Percentiles rank a stretch among this genome's conserved stretches.
These are phyloP conservation scores for Willisornis vidua DNA, from an alignment of 2,113 vertebrate species.

Conservation along the genomic window DNA sequence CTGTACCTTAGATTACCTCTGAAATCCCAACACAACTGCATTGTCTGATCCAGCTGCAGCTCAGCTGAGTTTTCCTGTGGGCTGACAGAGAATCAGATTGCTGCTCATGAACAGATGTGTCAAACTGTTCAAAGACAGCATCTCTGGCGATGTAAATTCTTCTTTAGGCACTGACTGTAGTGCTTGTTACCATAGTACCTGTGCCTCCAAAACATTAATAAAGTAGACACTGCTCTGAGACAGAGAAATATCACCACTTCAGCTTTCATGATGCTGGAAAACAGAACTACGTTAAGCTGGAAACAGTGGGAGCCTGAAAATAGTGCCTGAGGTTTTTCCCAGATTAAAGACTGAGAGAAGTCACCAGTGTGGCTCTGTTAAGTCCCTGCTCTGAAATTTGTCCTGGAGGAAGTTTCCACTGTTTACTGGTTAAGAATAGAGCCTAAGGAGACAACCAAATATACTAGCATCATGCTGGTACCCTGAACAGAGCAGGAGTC, in stretches of 20 bases:
- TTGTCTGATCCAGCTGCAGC: slow-evolving; percentile 36
- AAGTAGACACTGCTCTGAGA: neutral
- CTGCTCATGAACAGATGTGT: slow-evolving; percentile 30
- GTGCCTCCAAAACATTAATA: slow-evolving; percentile 21
- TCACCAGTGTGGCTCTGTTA: neutral
- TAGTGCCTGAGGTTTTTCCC: neutral
- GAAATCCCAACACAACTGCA: neutral
- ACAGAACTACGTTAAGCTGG: neutral
- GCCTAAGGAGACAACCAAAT: neutral
- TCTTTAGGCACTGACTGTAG: slow-evolving; percentile 14
- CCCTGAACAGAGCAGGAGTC: neutral
- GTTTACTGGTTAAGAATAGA: neutral
- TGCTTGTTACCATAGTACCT: slow-evolving; percentile 22
- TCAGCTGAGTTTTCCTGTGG: neutral
- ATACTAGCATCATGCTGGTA: neutral
- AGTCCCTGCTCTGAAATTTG: neutral
- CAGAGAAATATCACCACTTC: neutral
- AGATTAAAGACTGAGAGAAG: slow-evolving; percentile 6
- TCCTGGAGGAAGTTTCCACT: neutral
- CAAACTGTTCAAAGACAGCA: slow-evolving; percentile 26
- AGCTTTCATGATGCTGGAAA: neutral
- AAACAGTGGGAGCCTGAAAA: slow-evolving; percentile 21
- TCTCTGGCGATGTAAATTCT: neutral
- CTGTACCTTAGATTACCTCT: slow-evolving; percentile 13
- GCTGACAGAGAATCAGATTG: slow-evolving; percentile 11